phyloP scores from a whole-genome alignment of 2,113 vertebrate species.

The Protomyctophum bolini region DNA sequence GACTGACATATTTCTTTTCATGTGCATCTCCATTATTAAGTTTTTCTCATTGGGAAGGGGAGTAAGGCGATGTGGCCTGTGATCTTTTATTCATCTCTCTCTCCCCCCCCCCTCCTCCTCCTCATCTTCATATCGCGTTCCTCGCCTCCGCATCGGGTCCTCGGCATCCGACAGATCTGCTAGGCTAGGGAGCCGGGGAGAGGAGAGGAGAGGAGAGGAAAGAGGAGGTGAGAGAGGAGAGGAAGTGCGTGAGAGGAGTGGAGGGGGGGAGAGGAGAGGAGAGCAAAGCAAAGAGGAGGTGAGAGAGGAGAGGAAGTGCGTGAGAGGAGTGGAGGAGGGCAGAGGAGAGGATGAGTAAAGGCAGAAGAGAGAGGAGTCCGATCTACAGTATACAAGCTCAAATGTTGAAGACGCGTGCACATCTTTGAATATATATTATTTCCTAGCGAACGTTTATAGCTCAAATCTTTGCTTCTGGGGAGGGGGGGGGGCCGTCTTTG shows the following conservation, averaged over 20 bases:
- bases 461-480: too few relatives aligned
- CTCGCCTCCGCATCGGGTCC: conserved; percentile 66
- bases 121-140: conserved; percentile 41
- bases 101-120: conserved; percentile 16
- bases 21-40: conserved; percentile 39
- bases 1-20: conserved; percentile 37
- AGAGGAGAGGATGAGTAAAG: neutral
- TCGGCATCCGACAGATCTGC: conserved; percentile 66
- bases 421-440: too few relatives aligned
- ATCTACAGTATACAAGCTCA: too few relatives aligned
- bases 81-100: conserved; percentile 75
- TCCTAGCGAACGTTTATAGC: too few relatives aligned
- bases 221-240: conserved; percentile 1
- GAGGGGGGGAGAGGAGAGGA: conserved; percentile 1
- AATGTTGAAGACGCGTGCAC: too few relatives aligned
- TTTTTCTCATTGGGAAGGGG: conserved; percentile 33
- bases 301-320: neutral
- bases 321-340: conserved; percentile 8
- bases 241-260: neutral
- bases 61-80: conserved; percentile 53
- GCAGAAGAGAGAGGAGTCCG: too few relatives aligned
- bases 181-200: conserved; percentile 62
- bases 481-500: too few relatives aligned
- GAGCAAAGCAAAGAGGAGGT: neutral
- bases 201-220: conserved; percentile 1